Base-by-base conservation (phyloP, 2,113 vertebrate genomes). In the Pampusana beccarii region DNA sequence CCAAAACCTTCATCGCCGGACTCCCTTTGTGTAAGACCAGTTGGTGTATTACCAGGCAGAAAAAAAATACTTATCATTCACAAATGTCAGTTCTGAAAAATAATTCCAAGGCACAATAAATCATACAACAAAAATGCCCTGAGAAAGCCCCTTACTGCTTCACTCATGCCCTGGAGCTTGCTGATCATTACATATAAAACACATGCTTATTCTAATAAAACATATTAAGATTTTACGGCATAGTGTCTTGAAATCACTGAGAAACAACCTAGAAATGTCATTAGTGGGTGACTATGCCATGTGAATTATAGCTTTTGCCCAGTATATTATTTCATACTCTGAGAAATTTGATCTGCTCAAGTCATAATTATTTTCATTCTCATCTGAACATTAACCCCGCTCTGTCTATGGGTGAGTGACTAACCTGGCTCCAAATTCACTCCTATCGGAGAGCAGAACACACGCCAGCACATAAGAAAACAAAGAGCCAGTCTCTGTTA, bases 241-340 rank as follows among this genome's bases (percentile, higher is more conserved):
- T 61, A 67, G 89, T 78, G 51, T 90, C 92, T 64, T 95, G 89
- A 96, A 97, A 97, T 80, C 79, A 83, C 88, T 96, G 81, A 86
- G 94, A 95, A 96, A 91, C 77, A 83, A 96, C 92, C 88, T 34
- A 97, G 57, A 94, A 95, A 77, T 95, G 81, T 92, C 93, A 95
- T 90, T 90, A 91, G 81, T 40, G 69, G 57, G 53, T 88, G 73
- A 95, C 82, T 94, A 90, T 79, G 80, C 14, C 84, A 62, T 34
- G 18, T 92, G 72, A 94, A 80, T 88, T 91, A 94, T 4, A 92
- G 70, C 28, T 73, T 83, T 84, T 87, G 29, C 78, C 73, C 62
- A 56, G 60, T 60, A 26, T 90, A 95, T 93, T 93, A 83, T 87
- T 97, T 97, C 90, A 86, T 65, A 94, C 70, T 70, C 81, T 81